Conservation (phyloP, 2,113 vertebrate species). For the Hemichromis elongatus region DNA sequence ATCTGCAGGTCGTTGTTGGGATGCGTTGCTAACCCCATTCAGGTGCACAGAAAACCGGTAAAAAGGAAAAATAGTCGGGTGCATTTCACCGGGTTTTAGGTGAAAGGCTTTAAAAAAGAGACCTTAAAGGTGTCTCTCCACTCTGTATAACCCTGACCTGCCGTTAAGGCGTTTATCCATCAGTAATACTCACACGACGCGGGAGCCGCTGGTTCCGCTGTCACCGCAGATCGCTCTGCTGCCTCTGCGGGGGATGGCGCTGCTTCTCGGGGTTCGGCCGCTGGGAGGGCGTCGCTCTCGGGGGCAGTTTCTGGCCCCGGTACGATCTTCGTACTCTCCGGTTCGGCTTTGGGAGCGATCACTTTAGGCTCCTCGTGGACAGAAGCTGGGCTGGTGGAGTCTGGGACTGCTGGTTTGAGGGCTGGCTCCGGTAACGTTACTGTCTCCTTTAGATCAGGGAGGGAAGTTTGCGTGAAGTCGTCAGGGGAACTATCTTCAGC, state of each 20-base stretch:
- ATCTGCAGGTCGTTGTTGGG: not conserved
- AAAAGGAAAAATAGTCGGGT: not conserved
- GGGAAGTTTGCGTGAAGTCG: constrained; percentile 5
- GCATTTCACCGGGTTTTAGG: not conserved
- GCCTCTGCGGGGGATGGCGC: constrained; percentile 52
- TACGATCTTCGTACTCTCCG: not conserved
- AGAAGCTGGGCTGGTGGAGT: constrained; percentile 24
- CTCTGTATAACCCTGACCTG: not conserved
- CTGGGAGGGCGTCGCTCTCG: constrained; percentile 58
- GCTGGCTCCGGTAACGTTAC: not conserved
- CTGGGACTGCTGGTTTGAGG: not conserved
- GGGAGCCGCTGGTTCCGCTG: constrained; percentile 49
- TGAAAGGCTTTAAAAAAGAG: not conserved
- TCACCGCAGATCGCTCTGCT: constrained; percentile 43
- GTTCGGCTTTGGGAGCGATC: constrained; percentile 25
- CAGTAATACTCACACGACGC: constrained; percentile 59
- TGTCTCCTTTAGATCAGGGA: not conserved
- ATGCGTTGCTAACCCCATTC: not conserved
- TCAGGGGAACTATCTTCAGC: constrained; percentile 34
- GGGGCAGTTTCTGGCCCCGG: constrained; percentile 12
- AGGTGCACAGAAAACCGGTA: not conserved
- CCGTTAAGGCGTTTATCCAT: not conserved
- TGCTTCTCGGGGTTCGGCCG: constrained; percentile 39
- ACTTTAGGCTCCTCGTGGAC: not conserved
- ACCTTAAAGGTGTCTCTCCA: not conserved